Percentiles rank a stretch among this genome's conserved stretches.
phyloP scores from a whole-genome alignment of 2,113 vertebrate genomes.

The Cyphomyrus discorhynchus region DNA sequence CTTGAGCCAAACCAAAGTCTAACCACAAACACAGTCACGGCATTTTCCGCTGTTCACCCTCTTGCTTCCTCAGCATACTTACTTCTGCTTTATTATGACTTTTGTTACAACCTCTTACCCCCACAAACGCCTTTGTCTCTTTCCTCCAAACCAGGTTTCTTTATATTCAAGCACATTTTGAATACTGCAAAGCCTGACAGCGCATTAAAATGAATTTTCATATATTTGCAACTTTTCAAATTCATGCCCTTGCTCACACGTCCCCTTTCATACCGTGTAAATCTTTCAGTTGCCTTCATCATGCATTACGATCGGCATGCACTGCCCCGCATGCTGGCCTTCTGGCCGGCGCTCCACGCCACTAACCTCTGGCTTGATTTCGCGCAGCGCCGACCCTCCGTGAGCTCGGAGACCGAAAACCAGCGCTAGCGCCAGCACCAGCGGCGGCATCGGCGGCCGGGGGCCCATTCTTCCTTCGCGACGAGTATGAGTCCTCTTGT shows the following conservation, averaged over 20 bases:
- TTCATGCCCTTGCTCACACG: background rate
- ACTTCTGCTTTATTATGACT: background rate
- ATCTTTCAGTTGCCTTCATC: background rate
- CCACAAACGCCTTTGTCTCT: background rate
- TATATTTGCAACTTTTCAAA: background rate
- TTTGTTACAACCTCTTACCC: background rate
- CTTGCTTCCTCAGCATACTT: slow-evolving; percentile 57
- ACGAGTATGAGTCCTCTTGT: background rate
- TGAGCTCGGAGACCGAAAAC: slow-evolving; percentile 44
- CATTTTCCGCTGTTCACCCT: slow-evolving; percentile 35
- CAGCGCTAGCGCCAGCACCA: slow-evolving; percentile 44
- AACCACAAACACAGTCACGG: slow-evolving; percentile 49
- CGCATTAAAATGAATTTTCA: background rate
- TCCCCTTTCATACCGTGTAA: background rate
- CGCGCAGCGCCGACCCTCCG: slow-evolving; percentile 35
- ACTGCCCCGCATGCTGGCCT: background rate
- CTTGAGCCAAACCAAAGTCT: background rate
- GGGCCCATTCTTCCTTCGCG: slow-evolving; percentile 42
- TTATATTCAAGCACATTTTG: background rate
- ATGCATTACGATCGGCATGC: background rate
- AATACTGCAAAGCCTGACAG: background rate
- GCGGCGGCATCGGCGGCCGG: slow-evolving; percentile 37
- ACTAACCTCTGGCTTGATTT: slow-evolving; percentile 58
- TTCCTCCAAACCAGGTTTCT: background rate
- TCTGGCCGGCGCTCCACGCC: background rate